Base-by-base conservation (phyloP, 2,113 vertebrate genomes). In the Empidonax traillii region DNA sequence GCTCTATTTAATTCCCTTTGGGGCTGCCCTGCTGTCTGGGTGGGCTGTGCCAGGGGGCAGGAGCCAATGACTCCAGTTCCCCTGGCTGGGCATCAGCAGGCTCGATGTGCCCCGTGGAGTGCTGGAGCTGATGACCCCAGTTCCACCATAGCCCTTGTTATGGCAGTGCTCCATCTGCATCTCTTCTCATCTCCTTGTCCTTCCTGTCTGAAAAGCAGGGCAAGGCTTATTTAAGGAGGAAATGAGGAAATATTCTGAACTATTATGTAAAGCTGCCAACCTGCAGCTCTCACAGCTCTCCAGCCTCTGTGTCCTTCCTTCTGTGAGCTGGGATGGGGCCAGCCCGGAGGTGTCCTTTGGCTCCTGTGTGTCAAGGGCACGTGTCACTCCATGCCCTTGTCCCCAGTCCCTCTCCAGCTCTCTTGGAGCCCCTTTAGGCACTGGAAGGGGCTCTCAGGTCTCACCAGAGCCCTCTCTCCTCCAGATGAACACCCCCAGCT, bases 271-370 rank as follows among this genome's bases (percentile, higher is more conserved):
- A 8, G 2, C 67, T 63, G n/a, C 9, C 2, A 52, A 39, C 43
- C 53, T 37, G 37, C 61, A 77, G 67, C 46, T 39, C 46, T 56
- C 0, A 2, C 73, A 19, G 35, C 4, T 41, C 90, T 76, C 51
- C 84, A 76, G 61, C 44, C 41, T 18, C n/a, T 14, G 35, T 18
- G 37, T 37, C 46, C 30, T 28, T 17, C 66, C 69, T 39, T 12
- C 25, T 0, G 0, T 6, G 43, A 41, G 1, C 5, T 11, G 58
- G 30, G 2, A 12, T 66, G 55, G 51, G 43, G 21, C 1, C 5
- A 85, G 44, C 44, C 39, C 1, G 0, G 22, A 12, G 47, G 0
- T 46, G 43, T 14, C 58, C 13, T 7, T 25, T 76, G 35, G 59
- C 30, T 79, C 41, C 43, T 5, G 4, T 1, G 13, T 13, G 0